Conservation (phyloP, 2,888 invertebrate genomes). For the Halocaridina rubra region DNA sequence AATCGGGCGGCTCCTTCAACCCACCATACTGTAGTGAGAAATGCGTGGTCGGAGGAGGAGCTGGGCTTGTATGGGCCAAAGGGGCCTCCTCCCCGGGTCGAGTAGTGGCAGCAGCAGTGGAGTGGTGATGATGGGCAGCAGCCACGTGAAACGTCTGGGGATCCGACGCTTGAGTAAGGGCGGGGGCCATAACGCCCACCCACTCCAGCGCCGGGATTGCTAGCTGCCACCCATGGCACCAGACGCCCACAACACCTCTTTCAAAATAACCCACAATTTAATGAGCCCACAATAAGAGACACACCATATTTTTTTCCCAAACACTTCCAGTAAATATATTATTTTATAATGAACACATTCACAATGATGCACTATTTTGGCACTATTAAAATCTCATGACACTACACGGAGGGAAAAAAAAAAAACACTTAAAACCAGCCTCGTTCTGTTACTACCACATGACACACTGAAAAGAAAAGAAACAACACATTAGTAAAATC, state of each 20-base stretch:
- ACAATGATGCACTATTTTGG: neutral
- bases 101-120: neutral
- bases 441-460: no score
- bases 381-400: no score
- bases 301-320: neutral
- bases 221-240: slow-evolving; percentile 47
- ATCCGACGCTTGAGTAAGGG: slow-evolving; percentile 61
- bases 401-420: no score
- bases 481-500: no score
- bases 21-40: slow-evolving; percentile 58
- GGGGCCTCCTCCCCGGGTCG: slow-evolving; percentile 38
- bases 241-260: slow-evolving; percentile 19
- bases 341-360: no score
- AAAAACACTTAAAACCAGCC: no score
- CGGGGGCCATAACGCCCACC: slow-evolving; percentile 63
- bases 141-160: slow-evolving; percentile 58
- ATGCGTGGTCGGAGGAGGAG: slow-evolving; percentile 45
- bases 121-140: slow-evolving; percentile 45
- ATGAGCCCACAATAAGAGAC: slow-evolving; percentile 7
- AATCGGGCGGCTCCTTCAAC: slow-evolving; percentile 56
- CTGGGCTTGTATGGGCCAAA: slow-evolving; percentile 20
- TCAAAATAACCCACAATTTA: neutral
- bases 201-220: slow-evolving; percentile 47
- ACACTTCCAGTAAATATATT: no score
- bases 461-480: neutral